Base-by-base conservation (phyloP, 1,140 invertebrate species). In the Lordiphosa clarofinis region DNA sequence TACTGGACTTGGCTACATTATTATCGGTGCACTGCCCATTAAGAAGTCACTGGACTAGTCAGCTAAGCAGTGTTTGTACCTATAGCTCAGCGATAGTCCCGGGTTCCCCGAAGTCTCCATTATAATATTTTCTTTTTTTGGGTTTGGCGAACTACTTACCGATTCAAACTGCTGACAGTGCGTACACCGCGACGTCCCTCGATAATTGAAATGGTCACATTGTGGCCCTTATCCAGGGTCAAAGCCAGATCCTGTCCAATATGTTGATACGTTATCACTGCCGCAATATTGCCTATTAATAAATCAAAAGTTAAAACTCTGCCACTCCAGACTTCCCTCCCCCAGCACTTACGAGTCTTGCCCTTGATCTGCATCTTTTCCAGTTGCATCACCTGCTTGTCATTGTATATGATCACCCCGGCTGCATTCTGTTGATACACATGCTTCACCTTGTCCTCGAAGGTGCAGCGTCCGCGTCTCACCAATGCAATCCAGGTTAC, bases 401-500 rank as follows among this genome's bases (percentile, higher is more conserved):
- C 92, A 87, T 95, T 94, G 90, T 95, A 96, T 8, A 96, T 92
- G 31, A 96, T 91, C 10, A 95, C 92, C 0, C 92, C 95, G 0
- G 91, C 91, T 1, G 94, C 95, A 72, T 94, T 93, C 49, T 91
- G 92, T 33, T 90, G 88, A 78, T 91, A 92, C 10, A 94, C 94
- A 88, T 95, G 93, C 66, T 93, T 91, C 43, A 92, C 91, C 89
- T 96, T 96, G 42, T 92, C 91, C 75, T 94, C 93, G 82, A 95
- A 95, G 66, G 93, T 93, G 88, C 95, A 96, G 39, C 73, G 74
- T 19, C 94, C 95, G 11, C 94, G 88, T 63, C 92, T 91, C 3
- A 95, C 92, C 43, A 96, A 89, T 1, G 94, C 95, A 50, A 96
- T 93, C 94, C 94, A 96, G 0, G 93, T 90, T 13, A 91, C 90